Conservation (phyloP, 2,113 vertebrate species). For the Aldabrachelys gigantea region DNA sequence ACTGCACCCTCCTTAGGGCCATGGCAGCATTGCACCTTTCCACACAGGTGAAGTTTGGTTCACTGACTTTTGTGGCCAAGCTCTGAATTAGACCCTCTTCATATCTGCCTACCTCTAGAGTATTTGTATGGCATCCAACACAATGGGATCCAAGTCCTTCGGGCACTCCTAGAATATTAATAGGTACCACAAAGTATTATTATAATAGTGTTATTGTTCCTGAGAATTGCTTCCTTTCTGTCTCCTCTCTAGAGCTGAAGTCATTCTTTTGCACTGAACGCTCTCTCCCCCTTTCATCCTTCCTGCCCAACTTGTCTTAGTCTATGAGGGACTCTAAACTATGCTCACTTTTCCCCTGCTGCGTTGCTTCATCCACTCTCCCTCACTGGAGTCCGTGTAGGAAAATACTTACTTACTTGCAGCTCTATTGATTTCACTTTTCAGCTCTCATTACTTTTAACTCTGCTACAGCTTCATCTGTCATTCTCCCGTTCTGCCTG, state of each 20-base stretch:
- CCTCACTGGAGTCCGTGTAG: neutral
- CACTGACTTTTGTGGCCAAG: neutral
- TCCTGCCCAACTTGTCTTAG: conserved; percentile 39
- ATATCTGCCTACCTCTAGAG: neutral
- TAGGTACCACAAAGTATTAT: conserved; percentile 42
- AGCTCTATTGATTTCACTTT: neutral
- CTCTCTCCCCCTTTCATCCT: conserved; percentile 41
- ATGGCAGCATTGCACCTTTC: neutral
- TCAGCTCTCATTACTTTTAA: neutral
- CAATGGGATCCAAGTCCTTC: neutral
- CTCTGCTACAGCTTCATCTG: neutral
- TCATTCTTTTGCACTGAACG: conserved; percentile 58
- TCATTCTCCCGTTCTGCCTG: neutral
- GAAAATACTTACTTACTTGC: neutral
- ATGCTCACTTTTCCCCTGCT: conserved; percentile 7
- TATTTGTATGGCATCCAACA: neutral
- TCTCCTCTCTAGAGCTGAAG: conserved; percentile 64
- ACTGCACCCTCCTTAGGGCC: neutral
- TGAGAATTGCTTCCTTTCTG: conserved; percentile 60
- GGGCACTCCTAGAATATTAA: conserved; percentile 44
- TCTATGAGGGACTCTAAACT: neutral
- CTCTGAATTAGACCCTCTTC: neutral
- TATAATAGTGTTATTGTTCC: conserved; percentile 27
- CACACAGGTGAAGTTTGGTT: neutral
- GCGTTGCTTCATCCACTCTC: neutral